Evolutionary conservation across 2,113 vertebrate genomes (phyloP), one percentile per base, ranked within the genome.

Genomic region (Atlantisia rogersi): DNA sequence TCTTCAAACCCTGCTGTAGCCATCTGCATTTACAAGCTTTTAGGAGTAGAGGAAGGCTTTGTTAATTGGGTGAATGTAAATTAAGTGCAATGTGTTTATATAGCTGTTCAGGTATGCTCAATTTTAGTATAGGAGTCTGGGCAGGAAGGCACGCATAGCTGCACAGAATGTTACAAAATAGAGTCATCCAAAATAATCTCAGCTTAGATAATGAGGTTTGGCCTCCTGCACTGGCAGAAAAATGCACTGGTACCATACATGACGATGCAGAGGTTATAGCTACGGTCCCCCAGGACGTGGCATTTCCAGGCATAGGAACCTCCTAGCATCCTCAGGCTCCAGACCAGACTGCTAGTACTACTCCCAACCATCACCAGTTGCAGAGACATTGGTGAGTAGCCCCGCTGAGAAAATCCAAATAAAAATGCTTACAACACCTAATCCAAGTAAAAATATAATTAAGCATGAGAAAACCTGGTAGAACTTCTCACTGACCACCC

Each of bases 401-500:
- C 68, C 32, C 32, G 10, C 35, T 42, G 62, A 84, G 77, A 93
- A 46, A 88, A 86, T 50, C 28, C 39, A 75, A 74, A 15, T 48
- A 46, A 91, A 93, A 87, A 82, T 82, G 88, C 50, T 65, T 75
- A 28, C 0, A 63, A 53, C 52, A 73, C 8, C 37, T 94, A 69
- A 90, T 80, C 55, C 50, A 67, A 93, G 46, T 53, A 53, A 90
- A 94, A 94, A 93, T 83, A 67, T 35, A 85, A 46, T 59, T 88
- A 52, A 80, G 53, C 21, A 7, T 3, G 1, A 89, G 86, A 78
- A 88, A 92, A 83, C 40, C 82, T 90, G 86, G 10, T 86, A 90
- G 75, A 95, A 92, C 83, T 71, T 55, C 75, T 63, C 58, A 25
- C 88, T 96, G 95, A 94, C 94, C 90, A 88, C 90, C 83, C 83